Percentiles rank a stretch among this genome's conserved stretches.
Evolutionary conservation across 2,797 vertebrate species (phyloP).

Genomic region (Ptychadena robeensis): DNA sequence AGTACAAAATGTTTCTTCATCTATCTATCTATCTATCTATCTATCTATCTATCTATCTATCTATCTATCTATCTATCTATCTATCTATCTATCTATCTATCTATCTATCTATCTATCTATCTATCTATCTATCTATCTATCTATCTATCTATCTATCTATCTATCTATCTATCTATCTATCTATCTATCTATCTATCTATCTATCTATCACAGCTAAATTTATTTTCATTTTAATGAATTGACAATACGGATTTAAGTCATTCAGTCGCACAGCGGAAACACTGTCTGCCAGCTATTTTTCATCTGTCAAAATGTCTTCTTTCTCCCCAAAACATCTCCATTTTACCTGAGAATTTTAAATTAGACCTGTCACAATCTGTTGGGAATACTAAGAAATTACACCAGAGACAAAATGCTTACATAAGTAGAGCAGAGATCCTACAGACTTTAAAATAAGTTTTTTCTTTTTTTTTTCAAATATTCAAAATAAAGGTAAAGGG

Average conservation of each 20-base stretch:
- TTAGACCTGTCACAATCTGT: conserved; percentile 29
- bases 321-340: conserved; percentile 17
- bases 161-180: conserved; percentile 33
- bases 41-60: conserved; percentile 37
- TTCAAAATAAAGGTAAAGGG: neutral
- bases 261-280: conserved; percentile 5
- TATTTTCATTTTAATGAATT: conserved; percentile 30
- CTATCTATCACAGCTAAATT: neutral
- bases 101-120: conserved; percentile 33
- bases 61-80: conserved; percentile 31
- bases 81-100: conserved; percentile 13
- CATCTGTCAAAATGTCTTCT: conserved; percentile 41
- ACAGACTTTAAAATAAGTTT: neutral
- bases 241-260: conserved; percentile 22
- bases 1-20: neutral
- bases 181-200: conserved; percentile 39
- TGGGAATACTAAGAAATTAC: conserved; percentile 26
- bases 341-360: conserved; percentile 31
- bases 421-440: conserved; percentile 6
- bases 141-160: conserved; percentile 13
- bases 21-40: conserved; percentile 19
- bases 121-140: conserved; percentile 39
- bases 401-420: conserved; percentile 25
- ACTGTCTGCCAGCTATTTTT: conserved; percentile 20
- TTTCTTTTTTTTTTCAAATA: neutral